Percentiles rank a stretch among this genome's conserved stretches.
These are phyloP conservation scores for Oxytorus armatus DNA, from an alignment of 2,888 invertebrate species.

Conservation along the genomic window DNA sequence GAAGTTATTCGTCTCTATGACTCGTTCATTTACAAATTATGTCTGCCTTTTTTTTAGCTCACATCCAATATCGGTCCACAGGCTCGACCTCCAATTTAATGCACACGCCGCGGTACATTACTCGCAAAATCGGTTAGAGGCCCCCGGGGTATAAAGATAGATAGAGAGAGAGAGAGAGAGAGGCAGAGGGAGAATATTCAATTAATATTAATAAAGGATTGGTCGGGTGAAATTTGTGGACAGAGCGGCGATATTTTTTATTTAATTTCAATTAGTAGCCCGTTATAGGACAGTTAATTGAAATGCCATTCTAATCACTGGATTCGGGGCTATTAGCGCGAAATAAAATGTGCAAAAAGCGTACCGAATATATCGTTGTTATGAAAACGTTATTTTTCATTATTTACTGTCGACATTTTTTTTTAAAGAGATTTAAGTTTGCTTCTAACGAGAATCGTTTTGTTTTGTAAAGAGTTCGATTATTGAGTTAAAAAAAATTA, in stretches of 20 bases:
- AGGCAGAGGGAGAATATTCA: not conserved
- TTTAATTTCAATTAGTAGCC: not conserved
- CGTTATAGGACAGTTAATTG: not conserved
- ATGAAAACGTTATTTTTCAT: too few species aligned
- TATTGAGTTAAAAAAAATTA: too few species aligned
- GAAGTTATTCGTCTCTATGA: slow-evolving; percentile 9
- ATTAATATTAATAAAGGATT: too few species aligned
- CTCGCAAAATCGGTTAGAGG: slow-evolving; percentile 41
- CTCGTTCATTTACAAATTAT: not conserved
- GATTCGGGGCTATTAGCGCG: too few species aligned
- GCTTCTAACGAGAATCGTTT: too few species aligned
- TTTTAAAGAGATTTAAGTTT: too few species aligned
- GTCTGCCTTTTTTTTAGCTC: too few species aligned
- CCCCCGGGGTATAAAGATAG: not conserved
- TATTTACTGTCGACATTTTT: too few species aligned
- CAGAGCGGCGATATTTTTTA: not conserved
- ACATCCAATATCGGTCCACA: not conserved
- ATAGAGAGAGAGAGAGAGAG: not conserved
- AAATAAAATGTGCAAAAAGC: too few species aligned
- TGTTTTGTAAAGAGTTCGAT: too few species aligned
- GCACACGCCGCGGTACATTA: not conserved
- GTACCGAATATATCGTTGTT: too few species aligned
- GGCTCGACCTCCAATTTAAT: slow-evolving; percentile 22
- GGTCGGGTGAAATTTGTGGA: too few species aligned
- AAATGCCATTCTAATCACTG: not conserved